Evolutionary conservation across 1,140 invertebrate genomes (phyloP).

Genomic region (Frieseomelitta varia): DNA sequence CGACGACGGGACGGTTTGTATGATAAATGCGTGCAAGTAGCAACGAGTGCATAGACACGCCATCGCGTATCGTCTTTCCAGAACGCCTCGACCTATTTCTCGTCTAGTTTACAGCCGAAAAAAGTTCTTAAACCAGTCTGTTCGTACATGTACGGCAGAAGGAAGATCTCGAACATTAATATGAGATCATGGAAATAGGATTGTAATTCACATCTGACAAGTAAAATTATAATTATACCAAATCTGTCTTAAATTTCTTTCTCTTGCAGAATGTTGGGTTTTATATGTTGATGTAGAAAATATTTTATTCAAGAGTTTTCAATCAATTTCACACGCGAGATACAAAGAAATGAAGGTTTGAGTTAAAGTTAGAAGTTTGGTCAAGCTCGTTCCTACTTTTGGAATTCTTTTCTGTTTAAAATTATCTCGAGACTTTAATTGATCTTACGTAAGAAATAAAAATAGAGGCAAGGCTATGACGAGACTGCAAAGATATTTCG

Average conservation of each 20-base stretch:
- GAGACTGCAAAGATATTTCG: neutral
- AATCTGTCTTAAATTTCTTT: neutral
- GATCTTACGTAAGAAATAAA: neutral
- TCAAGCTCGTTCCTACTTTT: neutral
- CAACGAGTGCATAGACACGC: neutral
- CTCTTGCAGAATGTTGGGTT: neutral
- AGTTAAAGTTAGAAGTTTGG: neutral
- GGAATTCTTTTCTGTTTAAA: neutral
- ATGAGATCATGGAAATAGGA: neutral
- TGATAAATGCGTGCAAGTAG: constrained; percentile 54
- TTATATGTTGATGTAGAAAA: neutral
- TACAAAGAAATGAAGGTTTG: neutral
- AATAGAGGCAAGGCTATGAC: neutral
- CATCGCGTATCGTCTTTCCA: constrained; percentile 25
- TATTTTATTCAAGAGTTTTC: neutral
- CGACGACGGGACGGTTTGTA: constrained; percentile 37
- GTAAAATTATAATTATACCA: neutral
- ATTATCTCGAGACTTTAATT: neutral
- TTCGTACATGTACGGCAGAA: too few species aligned
- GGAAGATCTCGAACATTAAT: neutral
- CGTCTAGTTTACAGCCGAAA: neutral
- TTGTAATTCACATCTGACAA: neutral
- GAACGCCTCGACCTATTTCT: constrained; percentile 40
- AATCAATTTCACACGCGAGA: neutral
- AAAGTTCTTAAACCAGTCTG: neutral